phyloP scores from a whole-genome alignment of 2,888 invertebrate genomes.

The Drosophila prolongata region DNA sequence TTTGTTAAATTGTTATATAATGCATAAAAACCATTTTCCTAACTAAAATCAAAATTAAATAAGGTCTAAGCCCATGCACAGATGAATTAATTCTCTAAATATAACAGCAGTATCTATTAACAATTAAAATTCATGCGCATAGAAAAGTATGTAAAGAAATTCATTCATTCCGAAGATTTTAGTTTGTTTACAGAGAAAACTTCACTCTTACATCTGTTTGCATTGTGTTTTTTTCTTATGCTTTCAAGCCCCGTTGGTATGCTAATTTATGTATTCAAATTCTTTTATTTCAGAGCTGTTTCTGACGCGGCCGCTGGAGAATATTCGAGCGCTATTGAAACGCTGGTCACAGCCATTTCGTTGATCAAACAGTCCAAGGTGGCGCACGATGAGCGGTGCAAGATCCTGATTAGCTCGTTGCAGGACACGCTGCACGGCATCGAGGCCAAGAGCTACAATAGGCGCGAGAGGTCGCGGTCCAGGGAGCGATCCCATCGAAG shows the following conservation, averaged over 20 bases:
- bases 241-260: background rate
- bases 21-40: too few species aligned
- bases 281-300: constrained; percentile 89
- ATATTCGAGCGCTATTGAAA: constrained; percentile 99
- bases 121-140: too few species aligned
- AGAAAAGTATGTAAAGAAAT: background rate
- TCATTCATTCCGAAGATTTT: background rate
- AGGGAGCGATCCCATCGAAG: constrained; percentile 85
- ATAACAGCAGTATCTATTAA: too few species aligned
- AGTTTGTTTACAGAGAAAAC: background rate
- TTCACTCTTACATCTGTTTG: background rate
- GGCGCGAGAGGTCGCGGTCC: constrained; percentile 87
- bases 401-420: constrained; percentile 97
- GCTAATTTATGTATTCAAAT: constrained; percentile 1
- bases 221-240: background rate
- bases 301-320: constrained; percentile 99
- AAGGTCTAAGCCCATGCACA: too few species aligned
- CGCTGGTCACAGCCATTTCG: constrained; percentile 98
- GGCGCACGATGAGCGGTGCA: constrained; percentile 95
- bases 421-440: constrained; percentile 99
- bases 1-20: background rate
- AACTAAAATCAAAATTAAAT: too few species aligned
- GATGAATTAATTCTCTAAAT: too few species aligned
- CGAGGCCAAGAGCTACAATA: constrained; percentile 97
- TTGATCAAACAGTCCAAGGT: constrained; percentile 98